Conservation (phyloP, 2,888 invertebrate species). For the Diarsia brunnea region DNA sequence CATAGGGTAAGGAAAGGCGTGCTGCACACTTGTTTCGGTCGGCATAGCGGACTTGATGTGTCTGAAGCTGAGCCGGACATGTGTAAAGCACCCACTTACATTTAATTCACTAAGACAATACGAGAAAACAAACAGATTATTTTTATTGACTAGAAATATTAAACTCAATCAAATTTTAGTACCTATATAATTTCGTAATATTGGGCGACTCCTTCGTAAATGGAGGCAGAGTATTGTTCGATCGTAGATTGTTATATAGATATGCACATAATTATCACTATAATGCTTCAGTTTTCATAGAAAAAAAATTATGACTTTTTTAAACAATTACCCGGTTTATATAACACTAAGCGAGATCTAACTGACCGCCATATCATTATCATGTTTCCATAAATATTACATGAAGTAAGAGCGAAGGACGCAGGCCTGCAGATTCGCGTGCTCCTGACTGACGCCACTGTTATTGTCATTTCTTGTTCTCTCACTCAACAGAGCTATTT, state of each 20-base stretch:
- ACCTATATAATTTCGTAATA: constrained; percentile 13
- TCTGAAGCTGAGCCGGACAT: background rate
- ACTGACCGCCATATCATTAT: background rate
- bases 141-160: background rate
- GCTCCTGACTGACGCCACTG: background rate
- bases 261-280: constrained; percentile 28
- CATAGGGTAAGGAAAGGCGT: constrained; percentile 8
- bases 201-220: constrained; percentile 23
- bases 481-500: background rate
- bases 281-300: background rate
- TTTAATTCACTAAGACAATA: constrained; percentile 45
- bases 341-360: background rate
- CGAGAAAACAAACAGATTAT: constrained; percentile 26
- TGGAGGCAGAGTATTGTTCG: background rate
- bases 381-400: background rate
- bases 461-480: background rate
- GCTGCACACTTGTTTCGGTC: background rate
- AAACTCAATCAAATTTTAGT: constrained; percentile 1
- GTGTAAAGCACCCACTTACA: background rate
- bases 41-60: background rate
- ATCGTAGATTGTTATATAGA: constrained; percentile 14
- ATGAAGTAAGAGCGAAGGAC: background rate
- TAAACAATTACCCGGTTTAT: background rate
- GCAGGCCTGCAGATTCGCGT: background rate
- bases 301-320: background rate